Percentiles rank a stretch among this genome's conserved stretches.
Evolutionary conservation across 2,797 vertebrate genomes (phyloP).

Genomic region (Melanotaenia trifasciata): DNA sequence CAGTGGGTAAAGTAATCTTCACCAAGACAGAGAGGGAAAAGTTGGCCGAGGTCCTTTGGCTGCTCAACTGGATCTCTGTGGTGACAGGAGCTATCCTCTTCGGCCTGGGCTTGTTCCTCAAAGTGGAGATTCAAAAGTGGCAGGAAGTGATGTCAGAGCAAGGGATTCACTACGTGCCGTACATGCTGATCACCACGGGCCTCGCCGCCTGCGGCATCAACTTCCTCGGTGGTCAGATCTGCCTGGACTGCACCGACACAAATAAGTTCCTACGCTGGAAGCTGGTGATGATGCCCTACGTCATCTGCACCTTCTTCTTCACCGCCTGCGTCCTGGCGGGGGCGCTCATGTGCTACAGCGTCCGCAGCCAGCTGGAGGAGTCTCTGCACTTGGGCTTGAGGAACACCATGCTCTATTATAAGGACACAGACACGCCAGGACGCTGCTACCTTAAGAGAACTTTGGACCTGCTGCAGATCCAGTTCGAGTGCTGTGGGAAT

Average conservation of each 20-base stretch:
- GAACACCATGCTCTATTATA: conserved; percentile 87
- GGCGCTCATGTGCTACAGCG: conserved; percentile 88
- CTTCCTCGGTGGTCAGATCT: conserved; percentile 90
- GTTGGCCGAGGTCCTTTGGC: conserved; percentile 88
- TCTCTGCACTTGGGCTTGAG: conserved; percentile 85
- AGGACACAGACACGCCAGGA: conserved; percentile 90
- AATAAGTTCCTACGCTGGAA: conserved; percentile 90
- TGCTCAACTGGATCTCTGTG: conserved; percentile 92
- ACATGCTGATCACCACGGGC: conserved; percentile 88
- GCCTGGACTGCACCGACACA: conserved; percentile 88
- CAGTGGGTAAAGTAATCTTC: conserved; percentile 89
- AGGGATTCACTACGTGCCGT: conserved; percentile 84
- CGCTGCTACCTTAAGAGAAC: conserved; percentile 89
- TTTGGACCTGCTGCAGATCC: conserved; percentile 88
- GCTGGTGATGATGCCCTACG: conserved; percentile 89
- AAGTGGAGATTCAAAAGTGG: conserved; percentile 88
- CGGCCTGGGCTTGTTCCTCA: conserved; percentile 88
- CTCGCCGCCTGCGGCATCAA: conserved; percentile 88
- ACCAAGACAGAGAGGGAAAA: conserved; percentile 86
- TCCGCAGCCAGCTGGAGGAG: conserved; percentile 85
- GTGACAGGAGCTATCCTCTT: conserved; percentile 86
- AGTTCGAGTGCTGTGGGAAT: conserved; percentile 91
- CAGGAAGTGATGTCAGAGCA: conserved; percentile 88
- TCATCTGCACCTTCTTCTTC: conserved; percentile 88
- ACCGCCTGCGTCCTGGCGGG: conserved; percentile 88